A percentile compares a stretch with the other conserved stretches of the same genome.
Evolutionary conservation across 2,113 vertebrate species (phyloP).

Genomic region (Sprattus sprattus): DNA sequence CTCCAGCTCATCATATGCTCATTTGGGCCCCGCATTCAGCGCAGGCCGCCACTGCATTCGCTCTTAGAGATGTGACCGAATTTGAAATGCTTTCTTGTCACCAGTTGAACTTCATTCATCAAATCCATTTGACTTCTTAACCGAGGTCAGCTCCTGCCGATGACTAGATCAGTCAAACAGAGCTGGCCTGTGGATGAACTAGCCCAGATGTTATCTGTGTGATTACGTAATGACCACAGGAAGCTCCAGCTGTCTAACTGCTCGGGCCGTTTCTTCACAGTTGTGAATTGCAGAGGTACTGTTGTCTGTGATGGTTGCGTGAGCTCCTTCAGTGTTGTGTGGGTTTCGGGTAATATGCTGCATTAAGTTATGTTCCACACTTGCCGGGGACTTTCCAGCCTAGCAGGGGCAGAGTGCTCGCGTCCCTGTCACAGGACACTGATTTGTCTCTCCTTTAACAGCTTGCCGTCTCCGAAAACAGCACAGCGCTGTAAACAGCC

Average conservation of each 20-base stretch:
- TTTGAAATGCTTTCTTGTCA: not conserved
- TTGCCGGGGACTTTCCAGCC: constrained; percentile 57
- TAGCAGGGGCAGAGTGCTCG: constrained; percentile 48
- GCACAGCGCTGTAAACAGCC: constrained; percentile 30
- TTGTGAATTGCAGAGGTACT: not conserved
- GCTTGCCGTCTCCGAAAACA: constrained; percentile 45
- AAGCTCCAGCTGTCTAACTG: not conserved
- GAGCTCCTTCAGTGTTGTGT: not conserved
- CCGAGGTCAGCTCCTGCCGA: not conserved
- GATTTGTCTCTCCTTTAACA: constrained; percentile 51
- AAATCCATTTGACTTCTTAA: not conserved
- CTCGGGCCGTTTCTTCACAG: not conserved
- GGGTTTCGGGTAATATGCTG: not conserved
- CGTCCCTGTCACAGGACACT: constrained; percentile 66
- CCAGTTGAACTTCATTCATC: not conserved
- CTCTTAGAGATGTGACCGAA: not conserved
- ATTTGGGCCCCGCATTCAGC: not conserved
- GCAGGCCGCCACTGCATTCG: not conserved
- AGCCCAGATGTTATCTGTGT: not conserved
- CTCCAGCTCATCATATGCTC: not conserved
- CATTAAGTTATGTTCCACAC: not conserved
- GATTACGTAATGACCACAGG: not conserved
- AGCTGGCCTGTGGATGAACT: not conserved
- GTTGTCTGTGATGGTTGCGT: not conserved
- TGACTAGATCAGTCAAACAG: not conserved